Base-by-base conservation (phyloP, 2,888 invertebrate genomes). In the Ormyrus rosae region DNA sequence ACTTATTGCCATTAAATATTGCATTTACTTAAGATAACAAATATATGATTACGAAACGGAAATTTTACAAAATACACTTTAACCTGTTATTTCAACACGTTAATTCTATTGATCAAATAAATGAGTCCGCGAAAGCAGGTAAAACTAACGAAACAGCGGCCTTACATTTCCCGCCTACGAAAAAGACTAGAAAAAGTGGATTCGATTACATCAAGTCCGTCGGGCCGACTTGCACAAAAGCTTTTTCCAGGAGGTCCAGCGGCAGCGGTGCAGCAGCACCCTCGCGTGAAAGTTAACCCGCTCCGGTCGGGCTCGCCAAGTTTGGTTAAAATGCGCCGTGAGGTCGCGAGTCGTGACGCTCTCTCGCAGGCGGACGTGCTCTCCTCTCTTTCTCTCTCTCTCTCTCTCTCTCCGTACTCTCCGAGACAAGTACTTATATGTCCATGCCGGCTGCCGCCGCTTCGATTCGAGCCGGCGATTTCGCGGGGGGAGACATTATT, bases 351-450 rank as follows among this genome's bases (percentile, higher is more conserved):
- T 10, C 56, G 67, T 45, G 80, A 65, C 56, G 74, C 72, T 71
- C 51, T 70, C 75, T 69, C 61, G 61, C 34, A 34, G 34, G 34
- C 71, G 73, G 67, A 82, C 74, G 77, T 81, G 79, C 82, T 58
- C 50, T 55, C 13, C 6, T 48, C 6, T 34, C 75, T 70, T 61
- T 65, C 67, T 65, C 78, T 63, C 55, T 58, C 67, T 68, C 60
- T 76, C 78, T 70, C 77, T 78, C 69, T 63, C 78, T 73, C 83
- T 65, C 64, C 34, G 46, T 53, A 34, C 56, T 56, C 70, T 58
- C 65, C 34, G 70, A 81, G 69, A 83, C 83, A 84, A 84, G 86
- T 85, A 86, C 86, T 86, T 86, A 86, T 85, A 86, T 85, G 86
- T 86, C 83, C 86, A 85, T 72, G 63, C 53, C 67, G 10, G n/a